Conservation (phyloP, 1,140 invertebrate genomes). For the Heliconius congener region DNA sequence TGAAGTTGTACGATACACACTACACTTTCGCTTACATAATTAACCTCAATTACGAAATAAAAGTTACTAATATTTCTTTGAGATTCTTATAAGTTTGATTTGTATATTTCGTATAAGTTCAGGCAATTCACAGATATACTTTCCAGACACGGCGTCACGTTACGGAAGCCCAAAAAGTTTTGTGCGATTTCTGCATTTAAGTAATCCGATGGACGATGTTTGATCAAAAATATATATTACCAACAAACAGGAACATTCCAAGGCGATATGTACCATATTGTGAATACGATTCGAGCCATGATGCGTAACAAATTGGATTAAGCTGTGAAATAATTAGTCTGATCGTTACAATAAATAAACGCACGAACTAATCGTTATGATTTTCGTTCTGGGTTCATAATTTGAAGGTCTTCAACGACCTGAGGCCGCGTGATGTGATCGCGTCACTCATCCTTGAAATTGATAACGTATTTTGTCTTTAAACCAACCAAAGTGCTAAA, state of each 20-base stretch:
- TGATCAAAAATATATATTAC: constrained; percentile 2
- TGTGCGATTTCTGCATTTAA: constrained; percentile 6
- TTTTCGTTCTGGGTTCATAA: constrained; percentile 31
- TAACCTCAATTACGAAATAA: too few relatives aligned
- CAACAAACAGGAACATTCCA: constrained; percentile 27
- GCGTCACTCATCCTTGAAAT: constrained; percentile 19
- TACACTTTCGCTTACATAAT: too few relatives aligned
- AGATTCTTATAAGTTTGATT: neutral
- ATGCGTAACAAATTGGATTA: constrained; percentile 65
- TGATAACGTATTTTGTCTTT: neutral
- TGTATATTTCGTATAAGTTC: neutral
- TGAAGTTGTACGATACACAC: too few relatives aligned
- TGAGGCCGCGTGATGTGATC: constrained; percentile 10
- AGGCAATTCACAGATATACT: neutral
- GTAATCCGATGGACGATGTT: neutral
- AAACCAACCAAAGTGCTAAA: neutral
- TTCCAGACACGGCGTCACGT: neutral
- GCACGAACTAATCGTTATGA: constrained; percentile 49
- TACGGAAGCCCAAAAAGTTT: constrained; percentile 7
- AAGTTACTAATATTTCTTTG: too few relatives aligned
- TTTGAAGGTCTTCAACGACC: constrained; percentile 26
- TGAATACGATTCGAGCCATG: constrained; percentile 44
- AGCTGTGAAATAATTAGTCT: constrained; percentile 67
- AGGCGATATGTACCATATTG: constrained; percentile 27
- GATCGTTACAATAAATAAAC: constrained; percentile 56